Evolutionary conservation across 2,888 invertebrate species (phyloP).

Genomic region (Agonopterix alstromeriana): DNA sequence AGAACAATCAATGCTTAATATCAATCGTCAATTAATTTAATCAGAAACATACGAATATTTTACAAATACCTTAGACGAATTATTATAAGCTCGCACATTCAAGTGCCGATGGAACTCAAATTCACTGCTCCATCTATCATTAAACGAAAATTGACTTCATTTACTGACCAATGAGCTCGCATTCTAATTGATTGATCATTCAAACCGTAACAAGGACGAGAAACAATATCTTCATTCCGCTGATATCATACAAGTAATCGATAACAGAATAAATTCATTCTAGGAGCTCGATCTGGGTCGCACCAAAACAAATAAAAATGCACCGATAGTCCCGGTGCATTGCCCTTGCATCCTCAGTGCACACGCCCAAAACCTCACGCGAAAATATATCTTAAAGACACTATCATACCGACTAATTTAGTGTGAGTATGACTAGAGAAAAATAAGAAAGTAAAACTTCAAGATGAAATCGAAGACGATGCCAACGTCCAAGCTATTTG

Average conservation of each 20-base stretch:
- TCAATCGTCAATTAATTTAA: too few species aligned
- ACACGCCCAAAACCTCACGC: conserved; percentile 19
- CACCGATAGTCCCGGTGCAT: conserved; percentile 66
- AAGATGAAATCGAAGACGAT: conserved; percentile 72
- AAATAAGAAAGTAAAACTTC: conserved; percentile 69
- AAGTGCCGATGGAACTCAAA: too few species aligned
- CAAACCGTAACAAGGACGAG: too few species aligned
- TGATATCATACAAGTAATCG: conserved; percentile 64
- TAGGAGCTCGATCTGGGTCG: conserved; percentile 66
- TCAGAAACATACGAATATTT: too few species aligned
- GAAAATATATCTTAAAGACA: conserved; percentile 28
- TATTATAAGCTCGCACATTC: too few species aligned
- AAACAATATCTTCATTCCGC: conserved; percentile 30
- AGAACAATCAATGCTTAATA: too few species aligned
- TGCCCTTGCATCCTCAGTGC: conserved; percentile 63
- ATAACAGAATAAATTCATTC: conserved; percentile 74
- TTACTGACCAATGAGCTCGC: too few species aligned
- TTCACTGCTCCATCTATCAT: too few species aligned
- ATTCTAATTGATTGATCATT: too few species aligned
- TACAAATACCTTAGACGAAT: too few species aligned
- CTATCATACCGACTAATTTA: conserved; percentile 38
- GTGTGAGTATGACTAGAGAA: conserved; percentile 32
- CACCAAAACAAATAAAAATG: conserved; percentile 75
- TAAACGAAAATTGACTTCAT: too few species aligned
- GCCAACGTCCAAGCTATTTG: conserved; percentile 27